Percentiles rank a stretch among this genome's conserved stretches.
Evolutionary conservation across 2,888 invertebrate genomes (phyloP).

Genomic region (Cheilosia grossa): DNA sequence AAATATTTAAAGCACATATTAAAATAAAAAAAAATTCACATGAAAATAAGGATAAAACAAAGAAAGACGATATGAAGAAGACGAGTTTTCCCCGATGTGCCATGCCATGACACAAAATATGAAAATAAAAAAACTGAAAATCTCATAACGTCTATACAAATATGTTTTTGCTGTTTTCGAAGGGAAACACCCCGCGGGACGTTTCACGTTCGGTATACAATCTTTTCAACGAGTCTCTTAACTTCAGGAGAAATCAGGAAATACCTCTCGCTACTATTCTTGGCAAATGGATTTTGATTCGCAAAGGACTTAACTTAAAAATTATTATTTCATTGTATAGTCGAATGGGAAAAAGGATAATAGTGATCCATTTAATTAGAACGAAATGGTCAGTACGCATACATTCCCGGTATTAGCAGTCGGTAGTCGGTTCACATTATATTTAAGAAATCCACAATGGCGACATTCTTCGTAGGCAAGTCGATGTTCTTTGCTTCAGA

Average conservation of each 20-base stretch:
- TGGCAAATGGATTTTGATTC: conserved; percentile 41
- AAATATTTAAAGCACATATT: conserved; percentile 72
- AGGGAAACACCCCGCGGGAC: conserved; percentile 70
- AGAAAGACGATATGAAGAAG: conserved; percentile 54
- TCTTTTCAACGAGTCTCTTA: conserved; percentile 42
- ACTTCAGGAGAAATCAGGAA: conserved; percentile 33
- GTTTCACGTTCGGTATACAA: conserved; percentile 44
- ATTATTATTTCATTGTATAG: conserved; percentile 9
- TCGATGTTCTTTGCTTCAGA: too few species aligned
- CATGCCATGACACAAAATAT: conserved; percentile 54
- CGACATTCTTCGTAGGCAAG: too few species aligned
- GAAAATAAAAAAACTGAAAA: conserved; percentile 76
- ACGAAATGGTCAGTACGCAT: too few species aligned
- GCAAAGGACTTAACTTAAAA: conserved; percentile 35
- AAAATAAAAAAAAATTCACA: conserved; percentile 21
- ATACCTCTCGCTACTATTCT: conserved; percentile 7
- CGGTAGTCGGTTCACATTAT: too few species aligned
- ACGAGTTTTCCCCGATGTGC: conserved; percentile 40
- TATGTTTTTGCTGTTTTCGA: conserved; percentile 75
- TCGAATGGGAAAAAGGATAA: not conserved
- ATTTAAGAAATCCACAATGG: too few species aligned
- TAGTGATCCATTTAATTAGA: too few species aligned
- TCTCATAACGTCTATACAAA: conserved; percentile 77
- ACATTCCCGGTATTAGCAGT: too few species aligned
- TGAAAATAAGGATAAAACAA: conserved; percentile 59